These are phyloP conservation scores for Parnassius mnemosyne DNA, from an alignment of 2,888 invertebrate genomes.

Conservation along the genomic window DNA sequence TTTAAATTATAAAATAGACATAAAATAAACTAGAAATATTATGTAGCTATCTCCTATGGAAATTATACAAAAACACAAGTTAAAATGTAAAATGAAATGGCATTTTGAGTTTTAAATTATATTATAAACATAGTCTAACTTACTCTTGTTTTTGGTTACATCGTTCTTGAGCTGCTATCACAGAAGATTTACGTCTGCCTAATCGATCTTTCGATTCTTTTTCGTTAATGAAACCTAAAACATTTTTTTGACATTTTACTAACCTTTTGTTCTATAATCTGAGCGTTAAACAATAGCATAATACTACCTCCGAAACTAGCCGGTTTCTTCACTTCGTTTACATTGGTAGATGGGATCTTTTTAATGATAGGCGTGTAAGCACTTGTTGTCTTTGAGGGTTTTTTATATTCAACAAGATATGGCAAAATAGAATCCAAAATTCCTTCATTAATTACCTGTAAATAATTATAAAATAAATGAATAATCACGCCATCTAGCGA, in stretches of 20 bases:
- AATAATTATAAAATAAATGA: conserved; percentile 49
- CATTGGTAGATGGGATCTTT: conserved; percentile 55
- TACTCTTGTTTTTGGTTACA: conserved; percentile 73
- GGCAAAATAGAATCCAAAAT: conserved; percentile 90
- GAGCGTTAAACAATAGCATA: neutral
- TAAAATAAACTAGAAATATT: neutral
- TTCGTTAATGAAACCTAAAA: conserved; percentile 66
- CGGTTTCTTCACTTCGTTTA: conserved; percentile 72
- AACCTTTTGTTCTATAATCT: neutral
- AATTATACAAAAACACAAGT: neutral
- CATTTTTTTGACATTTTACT: conserved; percentile 8
- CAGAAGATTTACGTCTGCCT: conserved; percentile 72
- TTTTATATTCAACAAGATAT: conserved; percentile 82
- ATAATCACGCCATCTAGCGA: conserved; percentile 49
- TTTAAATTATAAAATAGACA: neutral
- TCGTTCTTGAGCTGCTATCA: conserved; percentile 62
- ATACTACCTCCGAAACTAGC: conserved; percentile 71
- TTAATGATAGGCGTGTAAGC: conserved; percentile 79
- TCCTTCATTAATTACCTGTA: conserved; percentile 89
- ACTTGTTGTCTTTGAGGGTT: conserved; percentile 76
- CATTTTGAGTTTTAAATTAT: neutral
- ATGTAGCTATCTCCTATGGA: too few relatives aligned
- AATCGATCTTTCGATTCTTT: conserved; percentile 71
- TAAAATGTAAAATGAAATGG: neutral
- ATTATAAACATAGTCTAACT: conserved; percentile 36